Base-by-base conservation (phyloP, 2,888 invertebrate genomes). In the Gasteruption jaculator region DNA sequence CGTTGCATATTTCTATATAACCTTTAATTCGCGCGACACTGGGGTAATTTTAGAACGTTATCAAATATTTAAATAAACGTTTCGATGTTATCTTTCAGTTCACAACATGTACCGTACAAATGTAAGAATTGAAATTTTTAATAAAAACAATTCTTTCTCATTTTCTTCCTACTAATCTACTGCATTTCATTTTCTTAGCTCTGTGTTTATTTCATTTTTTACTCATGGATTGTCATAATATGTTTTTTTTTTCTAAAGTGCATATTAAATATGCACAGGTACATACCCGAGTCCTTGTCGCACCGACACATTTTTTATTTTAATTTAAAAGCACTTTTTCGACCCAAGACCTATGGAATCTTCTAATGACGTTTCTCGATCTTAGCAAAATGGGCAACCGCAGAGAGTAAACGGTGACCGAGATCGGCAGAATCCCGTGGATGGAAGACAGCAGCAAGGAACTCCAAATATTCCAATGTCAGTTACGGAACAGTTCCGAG, bases 401-500 rank as follows among this genome's bases (percentile, higher is more conserved):
- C 58, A 52, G 37, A 55, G 54, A 42, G 44, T 44, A 18, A 52
- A 52, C 41, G 43, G 30, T n/a, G 54, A 56, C 11, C 43, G 54
- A 18, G 35, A 53, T 37, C 45, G 47, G 30, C 51, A 49, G 25
- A 50, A 58, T 52, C 41, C 52, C 41, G 49, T 30, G 5, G 49
- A 54, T 34, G 54, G 42, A 11, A 47, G 54, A 31, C 52, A 56
- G 32, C 41, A 49, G 3, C n/a, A n/a, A n/a, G 48, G 48, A 10
- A 45, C 54, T 14, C 47, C 48, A 22, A 49, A 61, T 43, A 43
- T 58, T 8, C 53, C 60, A 20, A 57, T 60, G 50, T 56, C 61
- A 7, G 55, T 67, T 24, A 55, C 56, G 3, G 76, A 78, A 54
- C 82, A 84, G 58, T 83, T 84, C 50, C 78, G 76, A 60, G 75